Base-by-base conservation (phyloP, 2,888 invertebrate genomes). In the Anticlea derivata region DNA sequence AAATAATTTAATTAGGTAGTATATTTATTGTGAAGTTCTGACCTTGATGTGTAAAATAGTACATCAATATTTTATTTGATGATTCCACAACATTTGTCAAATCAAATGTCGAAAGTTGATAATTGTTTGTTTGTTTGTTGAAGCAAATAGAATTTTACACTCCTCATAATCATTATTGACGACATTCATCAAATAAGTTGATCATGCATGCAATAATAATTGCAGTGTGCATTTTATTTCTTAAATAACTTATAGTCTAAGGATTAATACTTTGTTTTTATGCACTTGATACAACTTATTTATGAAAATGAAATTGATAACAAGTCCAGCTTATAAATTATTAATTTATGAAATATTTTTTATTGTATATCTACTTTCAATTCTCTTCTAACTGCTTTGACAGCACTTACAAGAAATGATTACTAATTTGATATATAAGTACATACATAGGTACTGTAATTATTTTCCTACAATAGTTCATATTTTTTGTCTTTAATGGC, bases 11-110 rank as follows among this genome's bases (percentile, higher is more conserved):
- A 75, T 75, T 84, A 84, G 81, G 52, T 52, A 52, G 52, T 44
- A 86, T 41, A 87, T 88, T 88, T 88, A 88, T 88, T 86, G 76
- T 80, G 74, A 80, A 75, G 73, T 80, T 81, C 76, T 75, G 75
- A 81, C 75, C 74, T 74, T 77, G 73, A 75, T 79, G 83, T 80
- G 79, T 88, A 80, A 79, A 83, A 83, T 17, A 17, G 4, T 70
- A 69, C 73, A 77, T 80, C 79, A 78, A 70, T 76, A 76, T 77
- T 72, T 74, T 73, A 73, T 78, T 79, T 81, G 73, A 78, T 83
- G 74, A 85, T 83, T 83, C 80, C 80, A 80, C 68, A 64, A 63
- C 66, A 78, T 83, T 83, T 80, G 78, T 81, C 78, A 64, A 77
- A 75, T 65, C 60, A 68, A 71, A 68, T 72, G 65, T 64, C 55